phyloP scores from a whole-genome alignment of 30 jellyfish, hydroid and myxozoan species.

The Morbakka virulenta region DNA sequence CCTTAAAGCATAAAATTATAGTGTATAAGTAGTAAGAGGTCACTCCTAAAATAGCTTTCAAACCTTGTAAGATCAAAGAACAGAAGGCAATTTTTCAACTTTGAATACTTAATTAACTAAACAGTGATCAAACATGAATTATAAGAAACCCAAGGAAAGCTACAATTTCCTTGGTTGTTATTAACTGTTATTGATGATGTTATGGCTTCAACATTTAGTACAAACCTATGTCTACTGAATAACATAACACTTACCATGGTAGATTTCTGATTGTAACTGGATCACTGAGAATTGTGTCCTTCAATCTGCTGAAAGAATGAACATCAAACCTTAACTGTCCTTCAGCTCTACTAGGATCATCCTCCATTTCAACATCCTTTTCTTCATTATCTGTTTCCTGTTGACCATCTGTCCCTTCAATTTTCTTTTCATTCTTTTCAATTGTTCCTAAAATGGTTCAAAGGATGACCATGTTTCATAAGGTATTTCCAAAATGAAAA shows the following conservation, averaged over 20 bases:
- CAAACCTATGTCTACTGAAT: too few relatives aligned
- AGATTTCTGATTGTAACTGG: constrained; percentile 82
- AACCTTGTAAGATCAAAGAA: too few relatives aligned
- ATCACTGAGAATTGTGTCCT: constrained; percentile 89
- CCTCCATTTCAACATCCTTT: constrained; percentile 82
- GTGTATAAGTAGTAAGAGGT: too few relatives aligned
- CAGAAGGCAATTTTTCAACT: too few relatives aligned
- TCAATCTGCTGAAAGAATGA: constrained; percentile 73
- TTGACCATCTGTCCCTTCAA: not conserved
- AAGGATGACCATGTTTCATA: not conserved
- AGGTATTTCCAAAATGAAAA: not conserved
- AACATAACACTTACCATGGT: constrained; percentile 89
- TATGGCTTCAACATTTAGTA: too few relatives aligned
- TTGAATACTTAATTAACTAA: too few relatives aligned
- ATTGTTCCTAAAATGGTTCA: not conserved
- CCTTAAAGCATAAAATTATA: too few relatives aligned
- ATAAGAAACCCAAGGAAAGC: too few relatives aligned
- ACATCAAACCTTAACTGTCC: constrained; percentile 81
- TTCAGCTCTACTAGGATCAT: constrained; percentile 92
- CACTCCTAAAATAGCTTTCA: too few relatives aligned
- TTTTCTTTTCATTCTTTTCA: constrained; percentile 22
- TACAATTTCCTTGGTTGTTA: too few relatives aligned
- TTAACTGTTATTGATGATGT: too few relatives aligned
- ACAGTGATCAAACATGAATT: too few relatives aligned
- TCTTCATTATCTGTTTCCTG: constrained; percentile 10